Base-by-base conservation (phyloP, 2,888 invertebrate genomes). In the Volucella inanis region DNA sequence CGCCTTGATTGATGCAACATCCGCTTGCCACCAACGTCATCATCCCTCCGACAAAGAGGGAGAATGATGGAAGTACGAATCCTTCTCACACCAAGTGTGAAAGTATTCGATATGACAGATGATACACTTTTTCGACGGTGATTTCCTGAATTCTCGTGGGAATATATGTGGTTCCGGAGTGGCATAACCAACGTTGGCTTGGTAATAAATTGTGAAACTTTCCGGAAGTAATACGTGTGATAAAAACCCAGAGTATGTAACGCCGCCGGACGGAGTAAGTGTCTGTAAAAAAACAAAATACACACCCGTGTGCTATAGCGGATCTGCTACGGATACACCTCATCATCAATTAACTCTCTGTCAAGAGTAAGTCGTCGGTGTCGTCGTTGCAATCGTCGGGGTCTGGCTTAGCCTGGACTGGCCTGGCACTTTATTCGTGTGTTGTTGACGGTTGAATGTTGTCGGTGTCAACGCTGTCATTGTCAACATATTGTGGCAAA, bases 221-320 rank as follows among this genome's bases (percentile, higher is more conserved):
- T 83, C 64, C 83, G 78, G 83, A 78, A 83, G 78, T 83, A 74
- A 74, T 83, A 74, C 78, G 79, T 31, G 31, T 64, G 83, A 83
- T 83, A 78, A 83, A 83, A 83, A 83, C 62, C 64, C 68, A 74
- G 68, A 67, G 83, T 75, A 75, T 45, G 62, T 57, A 70, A 64
- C 59, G 65, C 55, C 75, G 64, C 49, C 14, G 41, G 41, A 12
- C 6, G 18, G 39, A 31, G 22, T 12, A 57, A n/a, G 57, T 57
- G 68, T 45, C 38, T 6, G 31, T 18, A 38, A 38, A 55, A 67
- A 78, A 49, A 41, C 65, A 49, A 41, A 50, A 50, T 39, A 49
- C 50, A 57, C 8, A 11, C 65, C 10, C 47, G 11, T 49, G 47
- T 11, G 6, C 4, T 31, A 31, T 52, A 31, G 47, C 52, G 61